Evolutionary conservation across 2,113 vertebrate genomes (phyloP).

Genomic region (Saimiri boliviensis): DNA sequence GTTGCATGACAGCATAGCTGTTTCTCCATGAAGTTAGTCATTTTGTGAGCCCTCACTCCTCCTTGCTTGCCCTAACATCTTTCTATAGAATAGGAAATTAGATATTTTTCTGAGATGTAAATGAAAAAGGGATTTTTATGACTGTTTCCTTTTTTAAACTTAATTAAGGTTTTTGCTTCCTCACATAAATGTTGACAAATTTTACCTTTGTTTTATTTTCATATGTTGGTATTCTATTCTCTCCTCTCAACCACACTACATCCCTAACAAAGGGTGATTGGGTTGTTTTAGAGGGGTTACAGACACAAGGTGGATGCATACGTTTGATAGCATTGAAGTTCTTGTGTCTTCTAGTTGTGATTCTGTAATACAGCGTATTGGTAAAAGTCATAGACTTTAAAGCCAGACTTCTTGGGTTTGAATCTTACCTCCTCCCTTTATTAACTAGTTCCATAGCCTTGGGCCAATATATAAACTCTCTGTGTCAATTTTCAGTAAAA

Average conservation of each 20-base stretch:
- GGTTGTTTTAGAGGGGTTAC: background rate
- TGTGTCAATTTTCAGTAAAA: background rate
- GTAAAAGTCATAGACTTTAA: background rate
- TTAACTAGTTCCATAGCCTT: background rate
- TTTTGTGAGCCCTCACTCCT: background rate
- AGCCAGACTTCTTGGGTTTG: background rate
- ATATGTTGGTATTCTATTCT: background rate
- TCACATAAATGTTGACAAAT: background rate
- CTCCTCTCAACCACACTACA: background rate
- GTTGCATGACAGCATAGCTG: background rate
- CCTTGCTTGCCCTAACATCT: background rate
- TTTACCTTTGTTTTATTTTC: conserved; percentile 7
- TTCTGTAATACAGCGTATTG: background rate
- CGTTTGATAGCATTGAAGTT: background rate
- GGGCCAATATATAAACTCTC: background rate
- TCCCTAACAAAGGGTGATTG: background rate
- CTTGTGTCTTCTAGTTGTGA: background rate
- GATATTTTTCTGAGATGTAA: conserved; percentile 27
- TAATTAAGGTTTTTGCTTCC: conserved; percentile 15
- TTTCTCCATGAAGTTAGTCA: background rate
- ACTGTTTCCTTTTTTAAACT: background rate
- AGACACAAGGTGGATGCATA: background rate
- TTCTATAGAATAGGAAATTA: background rate
- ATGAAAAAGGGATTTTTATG: background rate
- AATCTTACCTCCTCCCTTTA: background rate